Percentiles rank a stretch among this genome's conserved stretches.
phyloP scores from a whole-genome alignment of 2,888 invertebrate species.

The Ypsolopha scabrella region DNA sequence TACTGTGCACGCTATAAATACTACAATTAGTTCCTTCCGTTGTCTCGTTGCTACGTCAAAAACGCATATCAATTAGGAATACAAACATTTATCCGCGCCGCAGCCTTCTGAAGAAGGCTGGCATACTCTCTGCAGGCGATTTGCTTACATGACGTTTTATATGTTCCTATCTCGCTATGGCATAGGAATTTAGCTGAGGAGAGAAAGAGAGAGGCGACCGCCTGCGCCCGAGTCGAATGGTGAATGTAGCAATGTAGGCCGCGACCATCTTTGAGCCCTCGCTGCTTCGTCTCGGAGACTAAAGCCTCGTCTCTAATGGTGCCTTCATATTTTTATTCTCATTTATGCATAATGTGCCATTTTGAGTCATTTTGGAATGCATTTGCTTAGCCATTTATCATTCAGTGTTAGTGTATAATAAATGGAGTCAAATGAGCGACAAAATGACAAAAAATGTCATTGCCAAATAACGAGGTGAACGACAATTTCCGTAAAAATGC shows the following conservation, averaged over 20 bases:
- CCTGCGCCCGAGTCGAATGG: slow-evolving; percentile 54
- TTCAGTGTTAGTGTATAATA: too few species aligned
- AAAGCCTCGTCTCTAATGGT: slow-evolving; percentile 41
- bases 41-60: not conserved
- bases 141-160: slow-evolving; percentile 16
- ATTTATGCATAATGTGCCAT: not conserved
- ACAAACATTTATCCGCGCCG: slow-evolving; percentile 8
- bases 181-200: slow-evolving; percentile 10
- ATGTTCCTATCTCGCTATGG: slow-evolving; percentile 26
- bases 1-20: not conserved
- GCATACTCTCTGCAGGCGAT: slow-evolving; percentile 31
- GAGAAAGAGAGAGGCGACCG: slow-evolving; percentile 38
- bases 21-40: not conserved
- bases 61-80: not conserved
- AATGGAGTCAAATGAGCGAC: too few species aligned
- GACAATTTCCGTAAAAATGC: too few species aligned
- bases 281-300: slow-evolving; percentile 47
- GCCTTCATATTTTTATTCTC: not conserved
- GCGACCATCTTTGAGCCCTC: slow-evolving; percentile 64
- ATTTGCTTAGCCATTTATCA: too few species aligned
- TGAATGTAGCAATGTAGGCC: slow-evolving; percentile 70
- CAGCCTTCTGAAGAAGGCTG: slow-evolving; percentile 42
- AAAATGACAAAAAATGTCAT: too few species aligned
- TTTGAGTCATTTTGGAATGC: too few species aligned
- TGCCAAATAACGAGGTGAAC: too few species aligned